Percentiles rank a stretch among this genome's conserved stretches.
phyloP scores from a whole-genome alignment of 2,113 vertebrate species.

The Perccottus glenii region DNA sequence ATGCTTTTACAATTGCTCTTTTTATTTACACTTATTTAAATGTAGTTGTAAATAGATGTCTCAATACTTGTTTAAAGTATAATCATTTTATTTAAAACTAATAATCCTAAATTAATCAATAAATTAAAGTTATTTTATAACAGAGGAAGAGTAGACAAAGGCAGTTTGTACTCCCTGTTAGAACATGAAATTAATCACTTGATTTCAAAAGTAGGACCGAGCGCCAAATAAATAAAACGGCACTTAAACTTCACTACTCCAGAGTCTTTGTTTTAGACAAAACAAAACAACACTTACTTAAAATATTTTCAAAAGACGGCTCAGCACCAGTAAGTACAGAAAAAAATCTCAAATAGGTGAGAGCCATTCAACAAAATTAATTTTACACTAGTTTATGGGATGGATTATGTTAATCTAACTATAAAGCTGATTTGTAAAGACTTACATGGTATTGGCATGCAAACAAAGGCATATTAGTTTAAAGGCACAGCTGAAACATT shows the following conservation, averaged over 20 bases:
- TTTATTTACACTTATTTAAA: too few relatives aligned
- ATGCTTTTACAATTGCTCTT: too few relatives aligned
- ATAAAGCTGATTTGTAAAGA: background rate
- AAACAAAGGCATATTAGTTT: conserved; percentile 38
- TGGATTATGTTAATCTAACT: background rate
- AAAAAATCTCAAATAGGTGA: conserved; percentile 32
- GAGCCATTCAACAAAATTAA: conserved; percentile 48
- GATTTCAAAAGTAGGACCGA: conserved; percentile 12
- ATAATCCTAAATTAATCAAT: too few relatives aligned
- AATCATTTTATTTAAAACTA: too few relatives aligned
- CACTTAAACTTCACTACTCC: too few relatives aligned
- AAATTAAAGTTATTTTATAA: too few relatives aligned
- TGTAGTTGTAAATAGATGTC: too few relatives aligned
- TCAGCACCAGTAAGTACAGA: conserved; percentile 26
- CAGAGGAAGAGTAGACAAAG: conserved; percentile 28
- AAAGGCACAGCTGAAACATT: conserved; percentile 41
- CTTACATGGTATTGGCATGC: conserved; percentile 33
- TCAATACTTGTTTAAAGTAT: too few relatives aligned
- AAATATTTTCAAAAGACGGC: conserved; percentile 10
- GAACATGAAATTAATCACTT: background rate
- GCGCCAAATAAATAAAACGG: conserved; percentile 8
- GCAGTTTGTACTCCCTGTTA: conserved; percentile 12
- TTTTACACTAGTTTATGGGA: conserved; percentile 4
- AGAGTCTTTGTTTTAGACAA: too few relatives aligned
- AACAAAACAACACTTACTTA: too few relatives aligned